Evolutionary conservation across 2,113 vertebrate genomes (phyloP).

Genomic region (Lamprotornis superbus): DNA sequence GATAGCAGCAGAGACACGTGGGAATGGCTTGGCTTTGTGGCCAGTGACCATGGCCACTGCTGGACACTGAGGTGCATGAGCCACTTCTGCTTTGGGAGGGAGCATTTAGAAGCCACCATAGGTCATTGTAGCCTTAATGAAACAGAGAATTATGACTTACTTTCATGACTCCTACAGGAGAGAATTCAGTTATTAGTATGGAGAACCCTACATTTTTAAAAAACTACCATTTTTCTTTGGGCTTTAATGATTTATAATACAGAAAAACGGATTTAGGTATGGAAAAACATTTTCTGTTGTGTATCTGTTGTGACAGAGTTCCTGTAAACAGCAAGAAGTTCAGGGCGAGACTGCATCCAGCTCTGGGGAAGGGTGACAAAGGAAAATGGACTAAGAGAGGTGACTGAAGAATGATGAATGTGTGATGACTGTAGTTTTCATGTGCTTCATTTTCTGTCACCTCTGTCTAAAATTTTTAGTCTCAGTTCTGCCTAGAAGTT

Average conservation of each 20-base stretch:
- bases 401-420: neutral
- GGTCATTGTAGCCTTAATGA: neutral
- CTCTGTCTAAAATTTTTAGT: neutral
- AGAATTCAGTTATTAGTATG: neutral
- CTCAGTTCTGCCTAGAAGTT: neutral
- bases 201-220: neutral
- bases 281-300: neutral
- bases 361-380: neutral
- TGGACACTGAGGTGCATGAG: neutral
- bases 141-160: neutral
- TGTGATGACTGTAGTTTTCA: neutral
- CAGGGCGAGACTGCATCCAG: neutral
- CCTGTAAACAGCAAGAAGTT: neutral
- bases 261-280: neutral
- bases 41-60: neutral
- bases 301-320: neutral
- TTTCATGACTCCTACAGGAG: neutral
- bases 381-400: neutral
- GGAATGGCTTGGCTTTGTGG: neutral
- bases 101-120: neutral
- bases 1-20: neutral
- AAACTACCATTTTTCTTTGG: fast-evolving
- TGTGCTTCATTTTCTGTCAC: neutral
- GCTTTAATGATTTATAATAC: neutral
- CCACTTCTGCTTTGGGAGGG: neutral